These are phyloP conservation scores for Nycticryphes semicollaris DNA, from an alignment of 2,113 vertebrate genomes.

Conservation along the genomic window DNA sequence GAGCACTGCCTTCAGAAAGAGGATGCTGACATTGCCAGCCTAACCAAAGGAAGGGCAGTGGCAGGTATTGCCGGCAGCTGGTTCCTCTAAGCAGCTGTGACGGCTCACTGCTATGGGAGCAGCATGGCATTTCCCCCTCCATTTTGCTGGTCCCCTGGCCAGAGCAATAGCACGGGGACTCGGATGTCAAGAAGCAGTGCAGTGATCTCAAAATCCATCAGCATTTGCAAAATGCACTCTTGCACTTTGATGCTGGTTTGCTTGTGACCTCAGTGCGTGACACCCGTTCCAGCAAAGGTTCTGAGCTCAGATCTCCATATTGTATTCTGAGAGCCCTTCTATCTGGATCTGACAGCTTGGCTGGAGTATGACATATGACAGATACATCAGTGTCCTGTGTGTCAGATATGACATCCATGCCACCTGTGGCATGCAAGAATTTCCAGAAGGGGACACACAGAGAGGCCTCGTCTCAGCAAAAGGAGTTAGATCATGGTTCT, in stretches of 20 bases:
- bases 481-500: background rate
- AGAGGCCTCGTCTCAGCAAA: background rate
- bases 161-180: background rate
- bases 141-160: background rate
- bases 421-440: background rate
- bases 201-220: background rate
- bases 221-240: background rate
- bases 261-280: fast-evolving
- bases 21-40: background rate
- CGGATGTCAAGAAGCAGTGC: background rate
- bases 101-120: fast-evolving
- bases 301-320: background rate
- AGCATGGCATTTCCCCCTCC: background rate
- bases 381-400: background rate
- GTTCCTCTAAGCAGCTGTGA: background rate
- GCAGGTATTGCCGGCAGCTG: background rate
- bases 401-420: background rate
- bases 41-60: fast-evolving
- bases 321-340: background rate
- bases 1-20: background rate
- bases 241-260: fast-evolving
- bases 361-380: background rate
- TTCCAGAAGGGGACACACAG: background rate
- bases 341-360: background rate
- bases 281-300: background rate